phyloP scores from a whole-genome alignment of 2,888 invertebrate species.

The Agonopterix subpropinquella region DNA sequence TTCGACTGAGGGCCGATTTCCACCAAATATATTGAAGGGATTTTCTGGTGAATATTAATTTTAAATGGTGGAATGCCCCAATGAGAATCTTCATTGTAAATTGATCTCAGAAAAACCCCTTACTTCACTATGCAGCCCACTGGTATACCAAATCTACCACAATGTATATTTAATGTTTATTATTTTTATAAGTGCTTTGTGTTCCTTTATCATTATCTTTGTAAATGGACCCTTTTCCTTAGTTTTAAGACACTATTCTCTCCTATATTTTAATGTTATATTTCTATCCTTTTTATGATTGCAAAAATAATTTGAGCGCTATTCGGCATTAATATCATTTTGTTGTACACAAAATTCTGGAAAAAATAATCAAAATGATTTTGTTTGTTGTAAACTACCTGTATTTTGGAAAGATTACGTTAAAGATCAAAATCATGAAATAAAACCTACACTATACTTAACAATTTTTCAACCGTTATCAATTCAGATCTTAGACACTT shows the following conservation, averaged over 20 bases:
- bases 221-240: slow-evolving; percentile 33
- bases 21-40: slow-evolving; percentile 2
- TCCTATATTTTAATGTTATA: background rate
- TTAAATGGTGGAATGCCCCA: slow-evolving; percentile 12
- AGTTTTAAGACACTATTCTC: background rate
- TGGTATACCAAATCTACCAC: slow-evolving; percentile 65
- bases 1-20: slow-evolving; percentile 27
- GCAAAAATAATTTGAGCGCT: too few relatives aligned
- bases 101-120: slow-evolving; percentile 56
- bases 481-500: too few relatives aligned
- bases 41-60: background rate
- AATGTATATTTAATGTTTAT: slow-evolving; percentile 45
- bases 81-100: slow-evolving; percentile 46
- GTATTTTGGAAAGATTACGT: too few relatives aligned
- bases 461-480: too few relatives aligned
- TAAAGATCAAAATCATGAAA: too few relatives aligned
- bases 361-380: too few relatives aligned
- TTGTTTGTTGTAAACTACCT: too few relatives aligned
- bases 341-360: too few relatives aligned
- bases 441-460: too few relatives aligned
- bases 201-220: slow-evolving; percentile 58
- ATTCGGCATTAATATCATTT: too few relatives aligned
- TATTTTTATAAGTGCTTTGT: slow-evolving; percentile 54
- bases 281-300: background rate
- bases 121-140: slow-evolving; percentile 44